Conservation (phyloP, 2,797 vertebrate species). For the Notolepis coatsorum region DNA sequence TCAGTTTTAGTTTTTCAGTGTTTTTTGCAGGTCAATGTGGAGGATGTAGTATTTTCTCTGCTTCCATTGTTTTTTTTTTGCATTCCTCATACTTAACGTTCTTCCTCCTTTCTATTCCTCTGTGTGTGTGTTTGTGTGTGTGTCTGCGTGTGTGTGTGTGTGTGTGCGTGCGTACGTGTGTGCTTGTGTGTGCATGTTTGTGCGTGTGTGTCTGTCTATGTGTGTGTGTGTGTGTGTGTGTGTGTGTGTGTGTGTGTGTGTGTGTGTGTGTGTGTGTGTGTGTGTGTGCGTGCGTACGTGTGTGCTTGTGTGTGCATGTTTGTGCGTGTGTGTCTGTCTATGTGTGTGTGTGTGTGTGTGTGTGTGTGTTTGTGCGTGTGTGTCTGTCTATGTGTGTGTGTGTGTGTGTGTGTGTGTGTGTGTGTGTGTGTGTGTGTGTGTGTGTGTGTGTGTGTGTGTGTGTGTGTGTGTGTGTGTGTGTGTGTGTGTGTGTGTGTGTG, state of each 20-base stretch:
- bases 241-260: slow-evolving; percentile 10
- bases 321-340: slow-evolving; percentile 10
- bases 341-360: slow-evolving; percentile 16
- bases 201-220: too few species aligned
- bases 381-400: too few species aligned
- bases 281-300: slow-evolving; percentile 47
- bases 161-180: slow-evolving; percentile 29
- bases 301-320: too few species aligned
- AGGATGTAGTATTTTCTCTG: not conserved
- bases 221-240: slow-evolving; percentile 32
- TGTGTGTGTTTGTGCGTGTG: too few species aligned
- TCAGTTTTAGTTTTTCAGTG: slow-evolving; percentile 6
- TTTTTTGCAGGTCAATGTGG: too few species aligned
- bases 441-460: slow-evolving; percentile 39
- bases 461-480: slow-evolving; percentile 42
- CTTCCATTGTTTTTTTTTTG: not conserved
- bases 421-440: slow-evolving; percentile 10
- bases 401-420: slow-evolving; percentile 32
- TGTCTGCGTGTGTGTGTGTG: slow-evolving; percentile 4
- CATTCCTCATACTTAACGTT: slow-evolving; percentile 23
- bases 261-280: slow-evolving; percentile 38
- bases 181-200: too few species aligned
- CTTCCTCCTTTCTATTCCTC: slow-evolving; percentile 6
- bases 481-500: slow-evolving; percentile 7
- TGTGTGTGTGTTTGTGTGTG: slow-evolving; percentile 42